These are phyloP conservation scores for Actenoides lindsayi DNA, from an alignment of 2,113 vertebrate genomes.

Conservation along the genomic window DNA sequence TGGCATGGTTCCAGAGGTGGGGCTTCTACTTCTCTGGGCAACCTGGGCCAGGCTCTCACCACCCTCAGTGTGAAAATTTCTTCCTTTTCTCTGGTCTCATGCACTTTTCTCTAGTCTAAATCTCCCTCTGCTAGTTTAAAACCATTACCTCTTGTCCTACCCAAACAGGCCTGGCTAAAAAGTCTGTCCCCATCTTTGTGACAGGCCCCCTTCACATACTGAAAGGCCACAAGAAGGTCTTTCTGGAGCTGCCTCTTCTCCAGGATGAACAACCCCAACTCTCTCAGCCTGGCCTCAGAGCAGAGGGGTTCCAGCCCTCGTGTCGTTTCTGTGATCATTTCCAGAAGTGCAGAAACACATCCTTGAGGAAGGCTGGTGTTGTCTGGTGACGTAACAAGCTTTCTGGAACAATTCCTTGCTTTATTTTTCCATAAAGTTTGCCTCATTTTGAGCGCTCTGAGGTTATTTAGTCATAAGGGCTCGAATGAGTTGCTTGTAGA, in stretches of 20 bases:
- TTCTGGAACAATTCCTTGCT: neutral
- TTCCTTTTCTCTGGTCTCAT: neutral
- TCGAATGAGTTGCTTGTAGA: accelerated
- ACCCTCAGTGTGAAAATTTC: too few relatives aligned
- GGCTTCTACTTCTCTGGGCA: neutral
- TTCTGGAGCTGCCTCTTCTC: neutral
- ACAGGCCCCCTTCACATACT: neutral
- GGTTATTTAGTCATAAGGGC: neutral
- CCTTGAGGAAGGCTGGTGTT: neutral
- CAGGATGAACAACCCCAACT: neutral
- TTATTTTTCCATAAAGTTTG: neutral
- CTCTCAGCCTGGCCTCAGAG: neutral
- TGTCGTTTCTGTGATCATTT: neutral
- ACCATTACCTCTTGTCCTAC: too few relatives aligned
- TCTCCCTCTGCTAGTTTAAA: neutral
- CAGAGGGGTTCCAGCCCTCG: neutral
- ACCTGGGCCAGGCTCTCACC: neutral
- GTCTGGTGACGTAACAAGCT: neutral
- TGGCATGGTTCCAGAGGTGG: neutral
- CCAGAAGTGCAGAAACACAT: neutral
- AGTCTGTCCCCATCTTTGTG: neutral
- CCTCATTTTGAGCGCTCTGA: neutral
- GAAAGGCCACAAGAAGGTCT: neutral
- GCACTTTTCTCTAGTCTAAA: neutral
- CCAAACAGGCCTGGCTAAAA: too few relatives aligned